Evolutionary conservation across 2,888 invertebrate genomes (phyloP).

Genomic region (Diaprepes abbreviatus): DNA sequence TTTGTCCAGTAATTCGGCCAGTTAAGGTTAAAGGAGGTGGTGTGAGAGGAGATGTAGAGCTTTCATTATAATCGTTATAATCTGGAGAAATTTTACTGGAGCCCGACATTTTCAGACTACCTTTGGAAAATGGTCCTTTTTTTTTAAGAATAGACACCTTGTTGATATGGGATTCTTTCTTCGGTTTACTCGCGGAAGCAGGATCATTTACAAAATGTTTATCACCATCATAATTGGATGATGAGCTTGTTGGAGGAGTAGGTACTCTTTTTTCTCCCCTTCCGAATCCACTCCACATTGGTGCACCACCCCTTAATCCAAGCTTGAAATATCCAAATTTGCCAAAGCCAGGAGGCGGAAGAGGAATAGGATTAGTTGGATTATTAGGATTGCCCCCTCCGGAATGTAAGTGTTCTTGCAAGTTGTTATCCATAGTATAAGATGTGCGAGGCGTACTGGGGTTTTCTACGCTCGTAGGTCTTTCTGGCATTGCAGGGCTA

Average conservation of each 20-base stretch:
- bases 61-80: constrained; percentile 73
- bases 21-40: constrained; percentile 64
- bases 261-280: constrained; percentile 65
- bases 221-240: constrained; percentile 35
- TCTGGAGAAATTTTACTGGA: constrained; percentile 67
- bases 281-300: constrained; percentile 72
- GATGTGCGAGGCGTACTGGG: constrained; percentile 71
- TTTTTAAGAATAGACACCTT: constrained; percentile 75
- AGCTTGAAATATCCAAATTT: constrained; percentile 74
- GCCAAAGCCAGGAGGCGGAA: constrained; percentile 72
- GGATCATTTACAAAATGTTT: constrained; percentile 42
- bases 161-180: constrained; percentile 68
- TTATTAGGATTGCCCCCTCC: constrained; percentile 69
- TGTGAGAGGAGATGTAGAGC: constrained; percentile 72
- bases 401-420: constrained; percentile 51
- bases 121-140: constrained; percentile 64
- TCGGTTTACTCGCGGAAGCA: constrained; percentile 58
- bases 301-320: constrained; percentile 77
- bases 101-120: constrained; percentile 64
- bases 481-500: constrained; percentile 72
- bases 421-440: constrained; percentile 56
- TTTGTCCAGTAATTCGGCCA: constrained; percentile 55
- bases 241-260: constrained; percentile 57
- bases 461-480: constrained; percentile 74
- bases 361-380: constrained; percentile 72